phyloP scores from a whole-genome alignment of 2,888 invertebrate species.

The Netelia melanura region DNA sequence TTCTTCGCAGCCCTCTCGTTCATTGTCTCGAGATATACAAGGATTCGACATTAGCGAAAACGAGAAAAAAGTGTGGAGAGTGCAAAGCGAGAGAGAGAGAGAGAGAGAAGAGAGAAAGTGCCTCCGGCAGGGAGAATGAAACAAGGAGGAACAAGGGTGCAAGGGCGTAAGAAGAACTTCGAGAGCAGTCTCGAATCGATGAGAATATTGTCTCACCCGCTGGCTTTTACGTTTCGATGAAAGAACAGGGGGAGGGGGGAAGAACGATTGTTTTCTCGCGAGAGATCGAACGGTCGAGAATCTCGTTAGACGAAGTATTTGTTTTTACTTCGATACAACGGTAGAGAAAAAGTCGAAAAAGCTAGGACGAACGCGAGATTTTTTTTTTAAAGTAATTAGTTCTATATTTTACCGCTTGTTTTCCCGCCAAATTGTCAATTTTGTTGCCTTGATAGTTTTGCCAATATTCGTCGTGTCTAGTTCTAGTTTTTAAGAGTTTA shows the following conservation, averaged over 20 bases:
- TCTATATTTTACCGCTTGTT: too few species aligned
- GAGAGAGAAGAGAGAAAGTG: constrained; percentile 16
- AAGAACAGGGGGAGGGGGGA: background rate
- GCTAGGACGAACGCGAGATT: too few species aligned
- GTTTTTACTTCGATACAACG: background rate
- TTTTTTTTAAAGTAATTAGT: too few species aligned
- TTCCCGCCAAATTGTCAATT: too few species aligned
- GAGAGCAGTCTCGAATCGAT: constrained; percentile 32
- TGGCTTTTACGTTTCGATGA: constrained; percentile 4
- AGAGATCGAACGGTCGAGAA: constrained; percentile 23
- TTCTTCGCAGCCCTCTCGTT: constrained; percentile 7
- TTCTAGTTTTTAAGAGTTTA: too few species aligned
- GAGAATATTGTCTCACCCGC: constrained; percentile 26
- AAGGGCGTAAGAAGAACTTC: background rate
- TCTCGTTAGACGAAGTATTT: background rate
- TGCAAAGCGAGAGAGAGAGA: background rate
- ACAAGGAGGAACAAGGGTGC: constrained; percentile 21
- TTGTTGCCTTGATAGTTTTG: too few species aligned
- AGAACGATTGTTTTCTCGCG: constrained; percentile 18
- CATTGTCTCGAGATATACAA: constrained; percentile 73
- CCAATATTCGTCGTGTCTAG: too few species aligned
- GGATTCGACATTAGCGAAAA: constrained; percentile 76
- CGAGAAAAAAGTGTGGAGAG: constrained; percentile 10
- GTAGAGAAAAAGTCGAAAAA: too few species aligned
- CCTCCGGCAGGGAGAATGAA: constrained; percentile 26